Base-by-base conservation (phyloP, 2,888 invertebrate species). In the Leucania comma region DNA sequence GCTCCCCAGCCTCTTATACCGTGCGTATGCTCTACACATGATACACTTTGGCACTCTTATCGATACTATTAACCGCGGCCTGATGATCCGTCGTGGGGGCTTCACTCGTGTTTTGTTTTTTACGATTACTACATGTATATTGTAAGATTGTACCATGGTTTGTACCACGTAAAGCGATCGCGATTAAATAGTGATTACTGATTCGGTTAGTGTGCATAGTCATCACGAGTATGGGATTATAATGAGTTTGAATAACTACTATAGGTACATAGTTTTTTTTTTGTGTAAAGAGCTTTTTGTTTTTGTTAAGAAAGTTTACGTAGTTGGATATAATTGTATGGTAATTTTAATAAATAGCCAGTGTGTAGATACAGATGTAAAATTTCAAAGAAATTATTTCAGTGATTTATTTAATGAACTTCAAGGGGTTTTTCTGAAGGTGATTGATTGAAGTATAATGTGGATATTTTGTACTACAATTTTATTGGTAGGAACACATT, bases 1-100 rank as follows among this genome's bases (percentile, higher is more conserved):
- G 85, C 83, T 92, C 93, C 93, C 91, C 88, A 89, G 94, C 94
- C 89, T 94, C 94, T 95, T 95, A 95, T 95, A 95, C 90, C 75
- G 54, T 67, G 77, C 82, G 81, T 83, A 81, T 77, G 67, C 64
- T 64, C 75, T 78, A 81, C 79, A 81, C 76, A 84, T 81, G 80
- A 81, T 84, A 83, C 69, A 82, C 87, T 90, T 90, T 87, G 88
- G 87, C 91, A 86, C 82, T 89, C 90, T 90, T 88, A 87, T 88
- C 90, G 89, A 89, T 88, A 80, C 72, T 60, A 80, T 68, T 79
- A 76, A 79, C 88, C 83, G 88, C 86, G 86, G 86, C 84, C 82
- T 82, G 73, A 51, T 64, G 32, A 74, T 83, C 71, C 78, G 80
- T 80, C 67, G 80, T 75, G 85, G 83, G 72, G 84, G 81, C 80